A percentile compares a stretch with the other conserved stretches of the same genome.
Conservation (phyloP, 2,888 invertebrate genomes). For the Diplolepis rosae region DNA sequence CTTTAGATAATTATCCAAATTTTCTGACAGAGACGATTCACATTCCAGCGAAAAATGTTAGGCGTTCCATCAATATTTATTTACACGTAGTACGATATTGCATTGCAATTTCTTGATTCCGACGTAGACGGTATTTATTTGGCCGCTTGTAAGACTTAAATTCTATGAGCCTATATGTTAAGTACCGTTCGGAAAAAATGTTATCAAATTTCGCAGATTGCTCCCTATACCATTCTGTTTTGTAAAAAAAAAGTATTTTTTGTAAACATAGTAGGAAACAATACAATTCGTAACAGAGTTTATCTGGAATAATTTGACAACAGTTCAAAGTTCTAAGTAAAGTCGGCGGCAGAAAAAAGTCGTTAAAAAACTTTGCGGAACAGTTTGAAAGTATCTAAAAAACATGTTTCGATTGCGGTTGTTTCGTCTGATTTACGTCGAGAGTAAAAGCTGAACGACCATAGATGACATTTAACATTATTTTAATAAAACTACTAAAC, state of each 20-base stretch:
- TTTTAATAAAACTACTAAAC: slow-evolving; percentile 55
- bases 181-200: slow-evolving; percentile 21
- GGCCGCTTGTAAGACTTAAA: slow-evolving; percentile 16
- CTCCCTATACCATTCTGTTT: slow-evolving; percentile 7
- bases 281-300: slow-evolving; percentile 7
- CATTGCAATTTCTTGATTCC: slow-evolving; percentile 23
- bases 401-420: slow-evolving; percentile 5
- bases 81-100: slow-evolving; percentile 25
- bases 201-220: slow-evolving; percentile 15
- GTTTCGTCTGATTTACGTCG: background rate
- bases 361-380: slow-evolving; percentile 19
- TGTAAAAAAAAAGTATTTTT: background rate
- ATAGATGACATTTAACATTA: slow-evolving; percentile 58
- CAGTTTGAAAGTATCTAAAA: slow-evolving; percentile 22
- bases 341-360: slow-evolving; percentile 23
- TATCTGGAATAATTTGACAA: slow-evolving; percentile 9
- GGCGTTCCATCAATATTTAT: slow-evolving; percentile 18
- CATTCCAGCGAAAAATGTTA: slow-evolving; percentile 17
- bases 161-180: slow-evolving; percentile 14
- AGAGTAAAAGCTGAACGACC: slow-evolving; percentile 21
- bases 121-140: slow-evolving; percentile 20
- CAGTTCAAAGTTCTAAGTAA: slow-evolving; percentile 14
- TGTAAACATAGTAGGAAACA: slow-evolving; percentile 16
- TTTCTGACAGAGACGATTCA: background rate
- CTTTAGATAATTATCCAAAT: no score